A percentile compares a stretch with the other conserved stretches of the same genome.
Conservation (phyloP, 2,113 vertebrate species). For the Pterocles orientalis region DNA sequence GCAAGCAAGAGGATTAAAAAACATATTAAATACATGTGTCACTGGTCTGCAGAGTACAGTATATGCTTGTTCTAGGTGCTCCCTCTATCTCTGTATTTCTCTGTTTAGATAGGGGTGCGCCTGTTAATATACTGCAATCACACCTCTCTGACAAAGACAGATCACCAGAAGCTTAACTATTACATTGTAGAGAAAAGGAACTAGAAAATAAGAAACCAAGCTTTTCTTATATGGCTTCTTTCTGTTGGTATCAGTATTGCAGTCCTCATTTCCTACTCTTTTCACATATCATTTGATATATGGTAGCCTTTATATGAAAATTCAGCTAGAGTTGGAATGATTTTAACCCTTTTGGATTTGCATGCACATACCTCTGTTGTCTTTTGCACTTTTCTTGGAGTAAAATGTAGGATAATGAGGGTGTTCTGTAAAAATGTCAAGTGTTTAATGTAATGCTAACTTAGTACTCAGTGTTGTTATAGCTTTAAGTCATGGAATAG, state of each 20-base stretch:
- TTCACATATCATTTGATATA: fast-evolving
- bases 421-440: not conserved
- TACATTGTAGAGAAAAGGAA: not conserved
- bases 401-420: not conserved
- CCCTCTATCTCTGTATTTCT: not conserved
- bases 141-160: not conserved
- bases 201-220: not conserved
- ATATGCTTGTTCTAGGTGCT: not conserved
- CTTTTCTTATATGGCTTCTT: not conserved
- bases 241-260: not conserved
- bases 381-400: not conserved
- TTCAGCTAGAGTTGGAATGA: not conserved
- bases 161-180: not conserved
- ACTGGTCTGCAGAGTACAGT: not conserved
- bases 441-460: not conserved
- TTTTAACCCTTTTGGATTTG: fast-evolving
- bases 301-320: not conserved
- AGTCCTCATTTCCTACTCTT: not conserved
- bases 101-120: not conserved
- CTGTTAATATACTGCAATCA: not conserved
- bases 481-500: not conserved
- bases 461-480: not conserved
- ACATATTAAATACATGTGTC: not conserved
- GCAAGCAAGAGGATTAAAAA: not conserved
- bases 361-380: fast-evolving